These are phyloP conservation scores for Phrynosoma blainvillii DNA, from an alignment of 2,113 vertebrate genomes.

Conservation along the genomic window DNA sequence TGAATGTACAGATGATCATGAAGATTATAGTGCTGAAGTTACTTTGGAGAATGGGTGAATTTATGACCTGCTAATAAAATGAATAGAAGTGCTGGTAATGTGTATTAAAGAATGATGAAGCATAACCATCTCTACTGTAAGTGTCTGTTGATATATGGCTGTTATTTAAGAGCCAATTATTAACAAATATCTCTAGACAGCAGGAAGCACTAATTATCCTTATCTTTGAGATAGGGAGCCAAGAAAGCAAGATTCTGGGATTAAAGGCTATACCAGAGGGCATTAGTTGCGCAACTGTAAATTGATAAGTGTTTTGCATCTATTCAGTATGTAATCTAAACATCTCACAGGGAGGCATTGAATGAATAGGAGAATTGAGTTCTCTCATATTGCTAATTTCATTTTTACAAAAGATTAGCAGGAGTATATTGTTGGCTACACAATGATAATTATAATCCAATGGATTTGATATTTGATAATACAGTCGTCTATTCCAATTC, in stretches of 20 bases:
- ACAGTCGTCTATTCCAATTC: too few species aligned
- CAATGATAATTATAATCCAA: background rate
- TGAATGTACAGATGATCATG: background rate
- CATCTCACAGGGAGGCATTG: background rate
- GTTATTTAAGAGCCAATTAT: background rate
- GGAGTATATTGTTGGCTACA: background rate
- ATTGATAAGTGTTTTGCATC: background rate
- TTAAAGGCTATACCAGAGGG: background rate
- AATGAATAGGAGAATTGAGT: background rate
- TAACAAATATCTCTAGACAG: background rate
- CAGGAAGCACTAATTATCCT: background rate
- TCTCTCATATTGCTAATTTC: background rate
- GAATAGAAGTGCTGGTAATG: background rate
- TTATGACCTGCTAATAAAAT: background rate
- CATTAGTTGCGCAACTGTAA: background rate
- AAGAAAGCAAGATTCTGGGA: background rate
- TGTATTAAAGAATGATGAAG: background rate
- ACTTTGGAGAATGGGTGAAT: background rate
- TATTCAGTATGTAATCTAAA: background rate
- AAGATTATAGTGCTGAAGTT: background rate
- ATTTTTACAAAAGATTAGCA: background rate
- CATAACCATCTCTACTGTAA: background rate
- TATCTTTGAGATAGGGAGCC: background rate
- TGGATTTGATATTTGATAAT: background rate
- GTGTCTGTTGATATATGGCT: background rate